A percentile compares a stretch with the other conserved stretches of the same genome.
phyloP scores from a whole-genome alignment of 2,113 vertebrate species.

The Lanius ludovicianus region DNA sequence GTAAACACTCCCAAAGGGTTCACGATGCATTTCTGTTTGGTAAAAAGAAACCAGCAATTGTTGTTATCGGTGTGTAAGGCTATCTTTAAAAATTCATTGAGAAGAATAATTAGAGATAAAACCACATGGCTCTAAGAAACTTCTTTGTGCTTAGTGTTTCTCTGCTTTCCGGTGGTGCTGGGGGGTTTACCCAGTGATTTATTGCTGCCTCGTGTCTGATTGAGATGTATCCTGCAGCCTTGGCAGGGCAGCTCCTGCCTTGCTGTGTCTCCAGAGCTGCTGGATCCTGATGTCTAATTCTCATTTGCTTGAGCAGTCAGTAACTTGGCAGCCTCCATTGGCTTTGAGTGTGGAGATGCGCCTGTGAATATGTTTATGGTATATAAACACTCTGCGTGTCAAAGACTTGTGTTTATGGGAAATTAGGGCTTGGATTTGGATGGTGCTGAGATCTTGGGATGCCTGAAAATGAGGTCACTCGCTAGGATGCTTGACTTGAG shows the following conservation, averaged over 20 bases:
- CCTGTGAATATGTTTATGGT: not conserved
- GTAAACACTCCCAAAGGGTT: not conserved
- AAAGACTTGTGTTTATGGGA: not conserved
- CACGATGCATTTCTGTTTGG: not conserved
- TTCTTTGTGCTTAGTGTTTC: not conserved
- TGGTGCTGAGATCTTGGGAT: not conserved
- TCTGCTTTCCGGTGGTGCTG: not conserved
- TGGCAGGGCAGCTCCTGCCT: not conserved
- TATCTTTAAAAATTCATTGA: not conserved
- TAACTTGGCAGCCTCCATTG: not conserved
- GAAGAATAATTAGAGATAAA: not conserved
- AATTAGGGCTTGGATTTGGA: not conserved
- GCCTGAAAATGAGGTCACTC: not conserved
- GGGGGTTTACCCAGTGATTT: not conserved
- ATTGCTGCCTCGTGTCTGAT: not conserved
- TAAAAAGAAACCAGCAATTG: not conserved
- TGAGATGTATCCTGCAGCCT: constrained; percentile 27
- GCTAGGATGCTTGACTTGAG: not conserved
- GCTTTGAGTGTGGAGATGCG: not conserved
- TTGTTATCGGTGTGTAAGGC: not conserved
- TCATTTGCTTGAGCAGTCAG: not conserved
- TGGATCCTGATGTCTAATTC: not conserved
- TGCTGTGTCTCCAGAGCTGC: not conserved
- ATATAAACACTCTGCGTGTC: not conserved
- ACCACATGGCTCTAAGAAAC: not conserved